phyloP scores from a whole-genome alignment of 2,113 vertebrate species.

The Ptyas mucosa region DNA sequence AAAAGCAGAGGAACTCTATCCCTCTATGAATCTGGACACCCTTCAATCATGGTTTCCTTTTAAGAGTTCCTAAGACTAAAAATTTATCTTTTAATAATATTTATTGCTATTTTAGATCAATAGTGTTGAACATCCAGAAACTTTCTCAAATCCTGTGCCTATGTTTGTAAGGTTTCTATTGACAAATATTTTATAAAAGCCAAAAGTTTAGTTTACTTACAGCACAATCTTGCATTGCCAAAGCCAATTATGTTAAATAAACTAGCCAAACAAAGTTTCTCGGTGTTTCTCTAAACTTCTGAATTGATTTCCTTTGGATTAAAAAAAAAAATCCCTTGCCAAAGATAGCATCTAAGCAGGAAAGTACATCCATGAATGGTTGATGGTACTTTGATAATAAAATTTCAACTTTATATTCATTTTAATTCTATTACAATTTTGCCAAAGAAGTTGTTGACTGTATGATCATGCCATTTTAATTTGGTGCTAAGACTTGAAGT shows the following conservation, averaged over 20 bases:
- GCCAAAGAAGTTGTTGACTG: background rate
- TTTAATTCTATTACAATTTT: background rate
- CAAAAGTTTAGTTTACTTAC: background rate
- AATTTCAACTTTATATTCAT: background rate
- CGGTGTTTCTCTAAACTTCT: slow-evolving; percentile 11
- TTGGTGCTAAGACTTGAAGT: background rate
- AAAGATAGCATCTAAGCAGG: background rate
- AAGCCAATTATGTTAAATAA: slow-evolving; percentile 57
- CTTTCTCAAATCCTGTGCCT: slow-evolving; percentile 10
- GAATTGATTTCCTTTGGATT: background rate
- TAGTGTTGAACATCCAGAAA: background rate
- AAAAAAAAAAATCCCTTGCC: background rate
- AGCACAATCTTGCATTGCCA: slow-evolving; percentile 43
- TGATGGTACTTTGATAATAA: background rate
- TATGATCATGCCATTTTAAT: background rate
- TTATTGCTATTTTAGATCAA: background rate
- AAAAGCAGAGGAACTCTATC: background rate
- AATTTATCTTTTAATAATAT: background rate
- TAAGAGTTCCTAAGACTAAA: background rate
- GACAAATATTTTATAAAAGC: background rate
- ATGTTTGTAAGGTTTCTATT: slow-evolving; percentile 36
- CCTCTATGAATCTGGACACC: background rate
- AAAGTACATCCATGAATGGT: background rate
- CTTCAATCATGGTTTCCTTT: background rate
- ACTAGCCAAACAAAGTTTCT: slow-evolving; percentile 43